Evolutionary conservation across 1,140 invertebrate species (phyloP).

Genomic region (Dreissena polymorpha): DNA sequence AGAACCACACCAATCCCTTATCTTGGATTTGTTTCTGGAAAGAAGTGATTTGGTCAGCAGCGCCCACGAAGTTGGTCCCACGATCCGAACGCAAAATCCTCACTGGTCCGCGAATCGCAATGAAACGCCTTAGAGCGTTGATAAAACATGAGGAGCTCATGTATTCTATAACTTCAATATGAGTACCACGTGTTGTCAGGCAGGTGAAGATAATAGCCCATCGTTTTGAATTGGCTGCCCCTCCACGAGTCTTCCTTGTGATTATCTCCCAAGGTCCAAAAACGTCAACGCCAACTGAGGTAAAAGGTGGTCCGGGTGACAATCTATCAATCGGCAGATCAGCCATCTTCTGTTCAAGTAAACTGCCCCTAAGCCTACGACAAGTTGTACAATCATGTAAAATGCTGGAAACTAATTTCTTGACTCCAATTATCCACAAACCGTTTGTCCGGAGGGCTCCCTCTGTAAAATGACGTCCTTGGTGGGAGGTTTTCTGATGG

Average conservation of each 20-base stretch:
- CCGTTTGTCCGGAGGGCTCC: too few relatives aligned
- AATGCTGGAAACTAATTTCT: slow-evolving; percentile 32
- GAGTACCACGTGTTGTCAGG: slow-evolving; percentile 4
- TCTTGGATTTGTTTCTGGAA: slow-evolving; percentile 21
- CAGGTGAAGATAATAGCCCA: slow-evolving; percentile 9
- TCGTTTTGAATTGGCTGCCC: background rate
- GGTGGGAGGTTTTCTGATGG: too few relatives aligned
- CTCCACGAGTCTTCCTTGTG: slow-evolving; percentile 5
- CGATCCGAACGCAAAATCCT: slow-evolving; percentile 22
- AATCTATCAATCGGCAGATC: slow-evolving; percentile 41
- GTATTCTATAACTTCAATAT: slow-evolving; percentile 55
- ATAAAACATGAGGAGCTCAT: slow-evolving; percentile 54
- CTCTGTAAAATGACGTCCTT: too few relatives aligned
- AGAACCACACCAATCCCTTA: slow-evolving; percentile 11
- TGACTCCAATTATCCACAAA: slow-evolving; percentile 61
- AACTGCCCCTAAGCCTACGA: slow-evolving; percentile 24
- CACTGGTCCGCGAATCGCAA: slow-evolving; percentile 4
- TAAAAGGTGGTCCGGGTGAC: background rate
- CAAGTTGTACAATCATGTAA: slow-evolving; percentile 54
- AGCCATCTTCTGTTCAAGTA: slow-evolving; percentile 42
- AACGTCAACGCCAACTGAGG: background rate
- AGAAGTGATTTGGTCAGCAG: background rate
- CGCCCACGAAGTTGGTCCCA: slow-evolving; percentile 57
- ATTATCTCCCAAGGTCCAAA: slow-evolving; percentile 15
- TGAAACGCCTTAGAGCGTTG: slow-evolving; percentile 44